Evolutionary conservation across 1,140 invertebrate species (phyloP), one percentile per base, ranked within the genome.

Genomic region (Euglossa dilemma): DNA sequence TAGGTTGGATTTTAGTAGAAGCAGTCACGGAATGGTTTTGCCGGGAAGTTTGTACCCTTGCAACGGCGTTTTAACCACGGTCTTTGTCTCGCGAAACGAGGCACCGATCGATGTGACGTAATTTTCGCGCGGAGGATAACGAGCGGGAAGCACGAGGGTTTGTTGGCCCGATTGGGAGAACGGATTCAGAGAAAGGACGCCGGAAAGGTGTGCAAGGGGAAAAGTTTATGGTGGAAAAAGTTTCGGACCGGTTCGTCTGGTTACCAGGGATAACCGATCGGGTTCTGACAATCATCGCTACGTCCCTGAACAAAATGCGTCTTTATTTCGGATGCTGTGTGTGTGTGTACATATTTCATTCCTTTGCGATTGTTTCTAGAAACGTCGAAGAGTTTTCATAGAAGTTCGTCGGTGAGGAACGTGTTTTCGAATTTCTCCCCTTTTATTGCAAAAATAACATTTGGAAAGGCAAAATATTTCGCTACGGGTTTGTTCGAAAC

Each of bases 141-240:
- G 59, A 72, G 47, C 47, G 54, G n/a, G 28, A 56, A n/a, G 50
- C 52, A 63, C 25, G 61, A 52, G 59, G 47, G 56, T 76, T 23
- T 18, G 23, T 66, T 36, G 80, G 16, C 36, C 75, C 6, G 25
- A 66, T 56, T 75, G 43, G 61, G 45, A 57, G n/a, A 45, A 25
- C 56, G 57, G 63, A 81, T 85, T 69, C 71, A 78, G 78, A 80
- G 73, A 87, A 83, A 71, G 84, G 59, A 50, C 75, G 61, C 18
- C 50, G 70, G 84, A 82, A 82, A 85, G 84, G 73, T 28, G 84
- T 25, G 66, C 36, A 61, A 64, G 67, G 86, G 67, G 81, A 78
- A 85, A 85, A 85, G 50, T 77, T 54, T 56, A 56, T n/a, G 0
- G 66, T 9, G 23, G 6, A 28, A 45, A 70, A 61, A 52, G 20